A percentile compares a stretch with the other conserved stretches of the same genome.
phyloP scores from a whole-genome alignment of 2,797 vertebrate species.

The Chelmon rostratus region DNA sequence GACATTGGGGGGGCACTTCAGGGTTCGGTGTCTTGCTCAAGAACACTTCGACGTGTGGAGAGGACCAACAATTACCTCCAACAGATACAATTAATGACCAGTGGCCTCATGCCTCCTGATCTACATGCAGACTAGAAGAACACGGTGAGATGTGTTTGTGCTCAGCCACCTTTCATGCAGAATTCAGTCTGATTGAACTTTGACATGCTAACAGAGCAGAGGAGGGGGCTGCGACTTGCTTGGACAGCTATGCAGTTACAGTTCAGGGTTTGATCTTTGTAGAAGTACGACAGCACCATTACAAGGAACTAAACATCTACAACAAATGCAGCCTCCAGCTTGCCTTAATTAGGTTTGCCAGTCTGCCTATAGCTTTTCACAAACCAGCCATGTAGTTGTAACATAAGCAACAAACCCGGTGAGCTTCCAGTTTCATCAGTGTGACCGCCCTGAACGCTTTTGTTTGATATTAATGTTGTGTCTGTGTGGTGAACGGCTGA shows the following conservation, averaged over 20 bases:
- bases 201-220: neutral
- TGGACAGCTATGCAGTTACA: neutral
- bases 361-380: neutral
- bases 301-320: neutral
- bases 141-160: neutral
- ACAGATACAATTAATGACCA: neutral
- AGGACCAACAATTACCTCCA: neutral
- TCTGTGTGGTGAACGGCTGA: neutral
- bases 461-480: neutral
- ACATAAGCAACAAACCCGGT: neutral
- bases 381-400: neutral
- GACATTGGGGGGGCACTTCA: neutral
- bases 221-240: neutral
- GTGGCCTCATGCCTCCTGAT: neutral
- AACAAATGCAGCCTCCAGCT: neutral
- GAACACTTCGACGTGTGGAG: neutral
- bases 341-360: neutral
- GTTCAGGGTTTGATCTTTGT: neutral
- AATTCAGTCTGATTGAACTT: neutral
- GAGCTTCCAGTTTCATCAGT: neutral
- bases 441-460: neutral
- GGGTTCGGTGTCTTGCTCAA: neutral
- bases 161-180: neutral
- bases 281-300: neutral
- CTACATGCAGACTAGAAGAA: neutral